Evolutionary conservation across 2,797 vertebrate genomes (phyloP).

Genomic region (Podarcis lilfordi): DNA sequence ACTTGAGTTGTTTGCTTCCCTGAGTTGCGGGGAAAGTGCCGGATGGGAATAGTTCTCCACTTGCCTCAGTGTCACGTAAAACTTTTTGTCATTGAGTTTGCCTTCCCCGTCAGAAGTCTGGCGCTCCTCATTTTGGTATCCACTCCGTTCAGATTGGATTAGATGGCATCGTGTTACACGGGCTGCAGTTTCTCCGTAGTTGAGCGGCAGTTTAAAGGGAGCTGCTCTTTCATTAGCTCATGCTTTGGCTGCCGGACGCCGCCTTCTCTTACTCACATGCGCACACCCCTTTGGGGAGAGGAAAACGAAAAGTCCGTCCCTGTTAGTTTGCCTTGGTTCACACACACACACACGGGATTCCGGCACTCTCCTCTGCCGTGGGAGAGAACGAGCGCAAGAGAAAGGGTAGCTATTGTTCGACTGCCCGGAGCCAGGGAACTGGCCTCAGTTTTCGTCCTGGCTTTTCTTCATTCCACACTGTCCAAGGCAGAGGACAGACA

Average conservation of each 20-base stretch:
- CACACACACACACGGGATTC: slow-evolving; percentile 5
- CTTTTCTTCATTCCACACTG: slow-evolving; percentile 83
- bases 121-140: neutral
- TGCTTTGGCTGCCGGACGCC: slow-evolving; percentile 34
- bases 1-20: neutral
- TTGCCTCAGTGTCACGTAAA: neutral
- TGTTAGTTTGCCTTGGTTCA: slow-evolving; percentile 27
- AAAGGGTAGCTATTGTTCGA: slow-evolving; percentile 73
- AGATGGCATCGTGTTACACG: neutral
- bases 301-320: slow-evolving; percentile 29
- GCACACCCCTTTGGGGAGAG: slow-evolving; percentile 54
- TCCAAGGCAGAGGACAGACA: slow-evolving; percentile 55
- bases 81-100: neutral
- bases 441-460: slow-evolving; percentile 72
- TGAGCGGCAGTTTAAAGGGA: slow-evolving; percentile 22
- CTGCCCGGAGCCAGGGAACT: slow-evolving; percentile 62
- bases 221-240: slow-evolving; percentile 40
- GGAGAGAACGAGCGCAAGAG: slow-evolving; percentile 33
- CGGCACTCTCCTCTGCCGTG: slow-evolving; percentile 14
- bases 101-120: neutral
- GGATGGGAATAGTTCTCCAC: neutral
- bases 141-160: neutral
- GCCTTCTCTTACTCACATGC: neutral
- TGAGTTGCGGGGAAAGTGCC: slow-evolving; percentile 1
- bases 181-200: neutral